Base-by-base conservation (phyloP, 2,113 vertebrate species). In the Microcebus jonahi region DNA sequence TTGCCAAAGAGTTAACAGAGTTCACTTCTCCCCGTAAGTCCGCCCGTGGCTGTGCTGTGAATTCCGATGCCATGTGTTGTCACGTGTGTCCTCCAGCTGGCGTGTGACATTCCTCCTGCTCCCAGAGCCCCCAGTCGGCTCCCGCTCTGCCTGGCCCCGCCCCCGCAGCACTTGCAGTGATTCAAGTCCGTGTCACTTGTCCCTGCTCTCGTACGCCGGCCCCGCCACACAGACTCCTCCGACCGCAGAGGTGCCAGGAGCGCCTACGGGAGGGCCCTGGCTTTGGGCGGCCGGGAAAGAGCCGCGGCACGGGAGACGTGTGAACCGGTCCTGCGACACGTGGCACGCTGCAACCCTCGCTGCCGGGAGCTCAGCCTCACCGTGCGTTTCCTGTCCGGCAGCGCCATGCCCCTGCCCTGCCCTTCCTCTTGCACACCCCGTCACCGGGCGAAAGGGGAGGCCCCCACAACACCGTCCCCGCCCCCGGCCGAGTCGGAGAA, bases 171-270 rank as follows among this genome's bases (percentile, higher is more conserved):
- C 21, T 20, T 34, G 50, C 71, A 4, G 6, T 5, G 11, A 2
- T 31, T 4, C 15, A 3, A 3, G 7, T 20, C 34, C 23, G 0
- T 25, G 7, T 21, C 59, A 3, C 73, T 39, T 2, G 34, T 27
- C 89, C 34, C 50, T 57, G 50, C 21, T 23, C 0, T 17, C 13
- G 27, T 77, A n/a, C 76, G 8, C 36, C 5, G 25, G 76, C 25
- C 1, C 0, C 18, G 36, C 50, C 36, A 34, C 21, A 36, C 48
- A 68, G 27, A 39, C 7, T 17, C 48, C 63, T 0, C 61, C 48
- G 12, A 25, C 17, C 5, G 3, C n/a, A 90, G 6, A 70, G 27
- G 65, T 1, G 27, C 29, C 21, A 13, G 21, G 0, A 59, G 3
- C 27, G 7, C 61, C 75, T 31, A 50, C 25, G 55, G 63, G 63